These are phyloP conservation scores for Himalopsyche tibetana DNA, from an alignment of 2,888 invertebrate genomes.

Conservation along the genomic window DNA sequence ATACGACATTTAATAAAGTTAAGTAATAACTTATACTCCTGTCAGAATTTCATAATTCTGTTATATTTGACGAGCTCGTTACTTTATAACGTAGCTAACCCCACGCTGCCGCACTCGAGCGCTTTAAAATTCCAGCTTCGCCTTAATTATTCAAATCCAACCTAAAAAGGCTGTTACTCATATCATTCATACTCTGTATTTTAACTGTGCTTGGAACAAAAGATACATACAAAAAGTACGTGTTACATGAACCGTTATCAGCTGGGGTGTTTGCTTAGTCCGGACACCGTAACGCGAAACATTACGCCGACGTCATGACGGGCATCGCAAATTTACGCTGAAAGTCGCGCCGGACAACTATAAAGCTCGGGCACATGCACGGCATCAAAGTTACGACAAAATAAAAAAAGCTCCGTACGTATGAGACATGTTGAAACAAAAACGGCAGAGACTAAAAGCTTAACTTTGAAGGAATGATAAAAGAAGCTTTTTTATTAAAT, in stretches of 20 bases:
- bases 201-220: constrained; percentile 17
- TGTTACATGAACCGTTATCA: constrained; percentile 22
- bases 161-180: constrained; percentile 26
- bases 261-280: constrained; percentile 19
- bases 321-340: constrained; percentile 20
- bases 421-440: too few species aligned
- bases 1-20: constrained; percentile 17
- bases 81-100: constrained; percentile 11
- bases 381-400: not conserved
- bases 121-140: not conserved
- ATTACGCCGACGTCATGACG: constrained; percentile 5
- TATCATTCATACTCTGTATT: constrained; percentile 19
- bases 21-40: constrained; percentile 10
- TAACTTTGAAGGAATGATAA: too few species aligned
- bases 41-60: not conserved
- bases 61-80: constrained; percentile 15
- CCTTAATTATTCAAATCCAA: constrained; percentile 26
- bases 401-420: too few species aligned
- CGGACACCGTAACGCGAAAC: constrained; percentile 8
- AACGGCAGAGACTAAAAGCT: too few species aligned
- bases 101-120: not conserved
- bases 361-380: not conserved
- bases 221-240: constrained; percentile 28
- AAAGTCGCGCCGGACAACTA: not conserved
- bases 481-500: too few species aligned